Base-by-base conservation (phyloP, 2,113 vertebrate species). In the Oryzias javanicus region DNA sequence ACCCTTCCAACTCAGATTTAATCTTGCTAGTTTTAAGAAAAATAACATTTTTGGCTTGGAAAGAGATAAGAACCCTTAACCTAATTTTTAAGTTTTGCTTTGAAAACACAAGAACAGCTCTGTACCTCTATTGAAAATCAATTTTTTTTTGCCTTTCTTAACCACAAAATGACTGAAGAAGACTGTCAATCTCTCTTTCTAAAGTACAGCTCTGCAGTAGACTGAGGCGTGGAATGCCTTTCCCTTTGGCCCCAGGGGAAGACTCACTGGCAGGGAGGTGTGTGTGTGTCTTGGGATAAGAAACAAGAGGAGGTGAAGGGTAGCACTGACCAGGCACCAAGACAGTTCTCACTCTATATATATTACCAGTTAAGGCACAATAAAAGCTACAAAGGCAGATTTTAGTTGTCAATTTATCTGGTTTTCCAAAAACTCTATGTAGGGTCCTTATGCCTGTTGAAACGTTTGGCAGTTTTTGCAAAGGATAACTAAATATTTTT, bases 291-390 rank as follows among this genome's bases (percentile, higher is more conserved):
- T 75, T 54, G 64, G 62, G 55, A 55, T 52, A 52, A 20, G 49
- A 60, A 49, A 22, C 8, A 45, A 18, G 69, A 29, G 63, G 64
- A 16, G 60, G 55, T 60, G 54, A 55, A 16, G 44, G 72, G 66
- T 14, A 60, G 67, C 47, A 64, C 44, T 61, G 64, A 60, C 65
- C 65, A 76, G 62, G 27, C 52, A 76, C 74, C 58, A 75, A 84
- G 80, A 89, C 80, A 87, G 85, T 86, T 89, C 72, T 18, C 81
- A 70, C 81, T 85, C 77, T 85, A 87, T 69, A 89, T 80, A 84
- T 86, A 84, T 68, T 55, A 49, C 40, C 81, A 82, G 79, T 83
- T 83, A 70, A 71, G 79, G 61, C 8, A 70, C 70, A 58, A 66
- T 79, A 84, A 76, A 80, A 35, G 29, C 29, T 35, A 35, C 29